Base-by-base conservation (phyloP, 2,113 vertebrate species). In the Pseudopipra pipra region DNA sequence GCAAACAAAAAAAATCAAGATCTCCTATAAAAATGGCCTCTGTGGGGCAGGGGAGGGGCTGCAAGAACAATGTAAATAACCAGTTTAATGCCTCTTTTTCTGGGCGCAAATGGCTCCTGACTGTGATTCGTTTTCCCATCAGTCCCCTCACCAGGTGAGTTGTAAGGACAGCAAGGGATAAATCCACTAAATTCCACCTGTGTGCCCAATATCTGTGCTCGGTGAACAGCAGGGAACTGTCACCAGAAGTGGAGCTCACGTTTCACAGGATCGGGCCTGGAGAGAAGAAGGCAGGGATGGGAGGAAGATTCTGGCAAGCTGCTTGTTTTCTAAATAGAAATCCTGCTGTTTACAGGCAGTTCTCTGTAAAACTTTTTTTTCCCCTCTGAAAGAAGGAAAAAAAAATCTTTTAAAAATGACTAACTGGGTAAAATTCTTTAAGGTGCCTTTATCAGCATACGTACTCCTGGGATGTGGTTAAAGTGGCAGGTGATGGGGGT, bases 151-250 rank as follows among this genome's bases (percentile, higher is more conserved):
- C 0, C 54, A 63, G 68, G 54, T 7, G 31, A 55, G 58, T 7
- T 1, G 0, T 1, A 0, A 28, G 55, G 63, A 16, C 33, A 52
- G 39, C 12, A 14, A 61, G 59, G 56, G 31, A 37, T 23, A 13
- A 27, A 54, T 2, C 28, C 22, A 2, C 2, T 3, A 2, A 9
- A 12, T 51, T 25, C 21, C 55, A 43, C 14, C 75, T 8, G 20
- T 11, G 11, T 3, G 3, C 44, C 33, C 19, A 2, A 7, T 2
- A 12, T 21, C 6, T 8, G 12, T 6, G 1, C 19, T 2, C 8
- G 7, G 2, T 1, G 51, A 17, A 4, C 0, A 0, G 73, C 81
- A 22, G 8, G 3, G 43, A 41, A 0, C 23, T 2, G 21, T 1
- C 22, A 4, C 39, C 73, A 65, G 44, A 2, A 28, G 37, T 2